Base-by-base conservation (phyloP, 2,888 invertebrate species). In the Troilus luridus region DNA sequence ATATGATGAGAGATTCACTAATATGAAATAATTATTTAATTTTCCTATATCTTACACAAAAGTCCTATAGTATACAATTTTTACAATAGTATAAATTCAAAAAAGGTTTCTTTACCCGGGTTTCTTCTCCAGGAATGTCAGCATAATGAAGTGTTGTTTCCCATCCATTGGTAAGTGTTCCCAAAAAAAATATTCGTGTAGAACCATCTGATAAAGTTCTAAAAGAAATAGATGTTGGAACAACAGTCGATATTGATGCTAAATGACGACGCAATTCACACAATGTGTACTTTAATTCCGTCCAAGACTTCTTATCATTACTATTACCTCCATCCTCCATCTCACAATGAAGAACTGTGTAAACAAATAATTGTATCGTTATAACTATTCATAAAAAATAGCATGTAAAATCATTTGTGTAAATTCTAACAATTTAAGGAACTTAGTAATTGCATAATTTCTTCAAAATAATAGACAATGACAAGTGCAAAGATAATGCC, bases 141-240 rank as follows among this genome's bases (percentile, higher is more conserved):
- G 97, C 96, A 93, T 97, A 98, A 0, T 98, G 95, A 19, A 98
- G 94, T 0, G 98, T 98, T 6, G 98, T 98, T 94, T 98, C 98
- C 96, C 98, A 97, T 24, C 97, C 97, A 93, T 97, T 97, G 90
- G 97, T 97, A 0, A 98, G 97, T 54, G 97, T 97, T 93, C 98
- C 92, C n/a, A 99, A 95, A 94, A 98, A 99, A 94, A 98, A 99
- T 93, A 98, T 96, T 93, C 98, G 95, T 19, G 96, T 97, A 93
- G 97, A 96, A 64, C 97, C 97, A 94, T 97, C 97, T 90, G 96
- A 95, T 67, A 98, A 95, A 58, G 96, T 96, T 91, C 98, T 95
- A 94, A 98, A 98, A 62, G 97, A 96, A 93, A 98, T 96, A 88
- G 97, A 97, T 93, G 96, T 96, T 0, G 98, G 98, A 41, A 98